These are phyloP conservation scores for Agonum fuliginosum DNA, from an alignment of 2,888 invertebrate species.

Conservation along the genomic window DNA sequence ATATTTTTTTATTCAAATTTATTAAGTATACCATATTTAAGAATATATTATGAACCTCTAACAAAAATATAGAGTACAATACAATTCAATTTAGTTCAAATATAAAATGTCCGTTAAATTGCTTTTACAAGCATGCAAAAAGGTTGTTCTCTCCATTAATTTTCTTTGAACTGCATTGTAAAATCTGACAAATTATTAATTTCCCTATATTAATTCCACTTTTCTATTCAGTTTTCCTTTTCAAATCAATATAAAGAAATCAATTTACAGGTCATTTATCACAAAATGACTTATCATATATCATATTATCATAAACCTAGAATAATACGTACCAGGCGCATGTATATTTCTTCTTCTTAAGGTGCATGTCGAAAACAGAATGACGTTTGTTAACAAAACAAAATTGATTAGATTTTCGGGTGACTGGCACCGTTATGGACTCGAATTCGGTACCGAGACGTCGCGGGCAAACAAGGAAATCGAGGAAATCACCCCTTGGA, in stretches of 20 bases:
- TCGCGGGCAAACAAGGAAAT: neutral
- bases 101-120: no score
- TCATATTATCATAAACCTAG: neutral
- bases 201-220: slow-evolving; percentile 13
- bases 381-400: slow-evolving; percentile 40
- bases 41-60: no score
- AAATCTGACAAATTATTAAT: slow-evolving; percentile 16
- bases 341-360: slow-evolving; percentile 5
- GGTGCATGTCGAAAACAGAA: neutral
- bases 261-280: slow-evolving; percentile 4
- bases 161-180: neutral
- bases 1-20: no score
- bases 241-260: neutral
- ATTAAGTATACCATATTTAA: no score
- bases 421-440: slow-evolving; percentile 45
- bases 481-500: neutral
- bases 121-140: no score
- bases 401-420: slow-evolving; percentile 51
- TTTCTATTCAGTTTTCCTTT: neutral
- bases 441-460: slow-evolving; percentile 6
- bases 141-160: neutral
- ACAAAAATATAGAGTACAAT: no score
- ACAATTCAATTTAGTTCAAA: no score
- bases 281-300: slow-evolving; percentile 17
- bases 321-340: slow-evolving; percentile 40